Base-by-base conservation (phyloP, 2,113 vertebrate genomes). In the Willisornis vidua region DNA sequence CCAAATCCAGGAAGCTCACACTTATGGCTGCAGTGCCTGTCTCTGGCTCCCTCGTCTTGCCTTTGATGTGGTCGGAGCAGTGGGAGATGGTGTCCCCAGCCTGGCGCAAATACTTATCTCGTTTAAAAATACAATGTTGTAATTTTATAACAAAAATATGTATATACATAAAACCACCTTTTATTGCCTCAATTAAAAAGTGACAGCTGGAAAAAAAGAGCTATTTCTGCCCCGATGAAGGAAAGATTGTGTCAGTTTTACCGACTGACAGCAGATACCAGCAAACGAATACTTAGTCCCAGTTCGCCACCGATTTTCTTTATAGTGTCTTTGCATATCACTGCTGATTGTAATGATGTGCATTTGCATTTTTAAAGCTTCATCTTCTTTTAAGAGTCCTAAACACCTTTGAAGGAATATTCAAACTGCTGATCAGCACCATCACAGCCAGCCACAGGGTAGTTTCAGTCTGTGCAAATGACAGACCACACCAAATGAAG, bases 1-100 rank as follows among this genome's bases (percentile, higher is more conserved):
- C 88, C 49, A 81, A 91, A 94, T 96, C 87, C 96, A 93, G 96
- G 94, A 95, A 96, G 73, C 89, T 96, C 87, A 75, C 95, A 90
- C 75, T 96, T 95, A 92, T 26, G 71, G 84, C 94, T 89, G 39
- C 90, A 87, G 70, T 0, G 59, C 59, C 92, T 94, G 92, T 94
- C 95, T 96, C 87, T 94, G 45, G 85, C 82, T 94, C 88, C 51
- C 72, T 91, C 16, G 65, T 87, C 90, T 79, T 81, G 65, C 61
- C 88, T 91, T 92, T 91, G 83, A 95, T 93, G 95, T 93, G 94
- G 94, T 43, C 37, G 76, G 76, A 86, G 57, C 95, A 90, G 91
- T 95, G 92, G 96, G 92, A 96, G 91, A 94, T 87, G 75, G 85
- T 95, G 92, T 92, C 93, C 88, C 80, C 85, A 92, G 67, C 68